These are phyloP conservation scores for Melinopterus prodromus DNA, from an alignment of 2,888 invertebrate genomes.

Conservation along the genomic window DNA sequence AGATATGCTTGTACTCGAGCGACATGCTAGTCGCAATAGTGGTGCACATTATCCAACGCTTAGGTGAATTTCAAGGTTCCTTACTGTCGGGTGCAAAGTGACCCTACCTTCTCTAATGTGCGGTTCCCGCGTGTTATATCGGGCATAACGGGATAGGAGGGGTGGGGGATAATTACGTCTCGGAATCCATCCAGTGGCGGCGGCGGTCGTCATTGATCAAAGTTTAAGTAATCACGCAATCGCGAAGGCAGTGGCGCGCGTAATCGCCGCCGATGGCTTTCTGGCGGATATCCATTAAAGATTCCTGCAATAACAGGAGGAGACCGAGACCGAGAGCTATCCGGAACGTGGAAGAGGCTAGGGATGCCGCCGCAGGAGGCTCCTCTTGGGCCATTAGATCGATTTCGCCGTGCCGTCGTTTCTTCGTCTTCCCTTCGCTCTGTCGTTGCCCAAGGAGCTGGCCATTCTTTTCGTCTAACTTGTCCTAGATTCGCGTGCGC, in stretches of 20 bases:
- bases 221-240: slow-evolving; percentile 40
- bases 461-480: not conserved
- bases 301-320: slow-evolving; percentile 44
- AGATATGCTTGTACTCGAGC: no score
- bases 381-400: slow-evolving; percentile 17
- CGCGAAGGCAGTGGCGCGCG: slow-evolving; percentile 43
- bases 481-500: not conserved
- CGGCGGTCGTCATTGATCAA: slow-evolving; percentile 39
- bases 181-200: slow-evolving; percentile 30
- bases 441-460: not conserved
- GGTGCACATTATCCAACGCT: not conserved
- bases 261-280: slow-evolving; percentile 49
- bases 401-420: not conserved
- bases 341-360: not conserved
- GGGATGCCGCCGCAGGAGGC: slow-evolving; percentile 31
- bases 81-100: not conserved
- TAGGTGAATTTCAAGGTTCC: not conserved
- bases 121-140: not conserved
- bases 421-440: not conserved
- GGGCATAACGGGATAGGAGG: slow-evolving; percentile 15
- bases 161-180: slow-evolving; percentile 33
- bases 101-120: not conserved
- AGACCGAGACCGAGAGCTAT: not conserved
- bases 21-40: no score
- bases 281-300: slow-evolving; percentile 50